Percentiles rank a stretch among this genome's conserved stretches.
Evolutionary conservation across 2,888 invertebrate genomes (phyloP).

Genomic region (Heterodera filipjevi): DNA sequence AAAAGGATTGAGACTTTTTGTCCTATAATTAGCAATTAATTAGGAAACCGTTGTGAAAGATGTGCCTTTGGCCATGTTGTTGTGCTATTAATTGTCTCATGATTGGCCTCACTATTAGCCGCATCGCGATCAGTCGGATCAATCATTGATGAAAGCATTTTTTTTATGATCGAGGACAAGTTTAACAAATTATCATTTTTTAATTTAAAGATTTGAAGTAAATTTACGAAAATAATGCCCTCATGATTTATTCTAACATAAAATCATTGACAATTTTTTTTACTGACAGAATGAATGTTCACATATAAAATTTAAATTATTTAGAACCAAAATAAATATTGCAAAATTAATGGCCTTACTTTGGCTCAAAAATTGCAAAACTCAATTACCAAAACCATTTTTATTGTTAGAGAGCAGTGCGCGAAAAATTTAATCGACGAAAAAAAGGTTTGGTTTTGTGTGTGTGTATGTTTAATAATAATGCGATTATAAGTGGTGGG

Average conservation of each 20-base stretch:
- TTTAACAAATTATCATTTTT: background rate
- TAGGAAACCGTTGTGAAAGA: conserved; percentile 6
- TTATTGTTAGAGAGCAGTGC: background rate
- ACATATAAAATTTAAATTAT: too few species aligned
- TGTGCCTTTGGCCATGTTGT: conserved; percentile 29
- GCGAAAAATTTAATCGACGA: background rate
- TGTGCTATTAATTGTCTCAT: background rate
- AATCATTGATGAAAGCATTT: conserved; percentile 4
- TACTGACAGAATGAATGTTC: too few species aligned
- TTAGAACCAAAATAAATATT: too few species aligned
- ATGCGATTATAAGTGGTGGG: background rate
- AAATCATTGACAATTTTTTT: too few species aligned
- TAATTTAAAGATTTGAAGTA: background rate
- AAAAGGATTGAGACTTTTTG: too few species aligned
- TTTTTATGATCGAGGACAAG: too few species aligned
- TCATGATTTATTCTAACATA: too few species aligned
- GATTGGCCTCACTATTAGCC: background rate
- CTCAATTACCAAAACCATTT: too few species aligned
- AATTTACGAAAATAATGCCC: background rate
- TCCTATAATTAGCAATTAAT: background rate
- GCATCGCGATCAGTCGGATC: background rate
- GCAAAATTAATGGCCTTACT: too few species aligned
- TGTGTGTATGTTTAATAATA: background rate
- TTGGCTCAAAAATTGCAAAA: too few species aligned
- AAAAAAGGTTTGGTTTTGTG: background rate